These are phyloP conservation scores for Electrophaes corylata DNA, from an alignment of 2,888 invertebrate genomes.

Conservation along the genomic window DNA sequence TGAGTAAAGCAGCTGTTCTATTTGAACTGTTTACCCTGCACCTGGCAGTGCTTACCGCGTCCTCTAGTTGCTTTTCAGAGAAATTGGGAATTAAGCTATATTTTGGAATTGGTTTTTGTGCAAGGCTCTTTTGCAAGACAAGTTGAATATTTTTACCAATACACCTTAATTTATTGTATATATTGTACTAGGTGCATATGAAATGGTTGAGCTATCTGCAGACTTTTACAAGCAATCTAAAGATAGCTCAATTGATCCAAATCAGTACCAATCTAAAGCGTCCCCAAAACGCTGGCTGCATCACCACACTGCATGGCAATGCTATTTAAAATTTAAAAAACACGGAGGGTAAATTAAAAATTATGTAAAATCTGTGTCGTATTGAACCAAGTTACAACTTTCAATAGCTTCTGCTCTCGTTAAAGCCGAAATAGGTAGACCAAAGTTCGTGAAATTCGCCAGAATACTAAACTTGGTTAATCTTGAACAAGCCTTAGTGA, in stretches of 20 bases:
- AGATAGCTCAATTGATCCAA: too few relatives aligned
- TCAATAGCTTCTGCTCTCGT: slow-evolving; percentile 37
- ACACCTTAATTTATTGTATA: too few relatives aligned
- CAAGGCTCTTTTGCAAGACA: not conserved
- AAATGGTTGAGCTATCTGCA: too few relatives aligned
- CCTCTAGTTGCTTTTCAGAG: slow-evolving; percentile 38
- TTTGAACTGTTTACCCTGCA: slow-evolving; percentile 41
- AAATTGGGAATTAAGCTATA: slow-evolving; percentile 40
- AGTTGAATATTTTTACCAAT: not conserved
- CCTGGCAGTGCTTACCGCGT: slow-evolving; percentile 52
- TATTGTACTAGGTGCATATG: too few relatives aligned
- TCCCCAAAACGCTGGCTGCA: too few relatives aligned
- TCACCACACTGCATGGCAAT: too few relatives aligned
- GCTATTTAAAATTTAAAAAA: too few relatives aligned
- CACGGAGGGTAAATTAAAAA: too few relatives aligned
- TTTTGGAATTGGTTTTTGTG: not conserved
- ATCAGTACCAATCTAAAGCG: too few relatives aligned
- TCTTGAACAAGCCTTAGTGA: slow-evolving; percentile 46
- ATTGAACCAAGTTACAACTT: not conserved
- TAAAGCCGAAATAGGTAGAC: slow-evolving; percentile 41
- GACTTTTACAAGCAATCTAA: too few relatives aligned
- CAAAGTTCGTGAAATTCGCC: slow-evolving; percentile 49
- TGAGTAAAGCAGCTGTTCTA: slow-evolving; percentile 3
- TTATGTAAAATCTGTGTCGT: too few relatives aligned
- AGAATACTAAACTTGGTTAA: slow-evolving; percentile 41